Conservation (phyloP, 2,797 vertebrate species). For the Hozukius guyotensis region DNA sequence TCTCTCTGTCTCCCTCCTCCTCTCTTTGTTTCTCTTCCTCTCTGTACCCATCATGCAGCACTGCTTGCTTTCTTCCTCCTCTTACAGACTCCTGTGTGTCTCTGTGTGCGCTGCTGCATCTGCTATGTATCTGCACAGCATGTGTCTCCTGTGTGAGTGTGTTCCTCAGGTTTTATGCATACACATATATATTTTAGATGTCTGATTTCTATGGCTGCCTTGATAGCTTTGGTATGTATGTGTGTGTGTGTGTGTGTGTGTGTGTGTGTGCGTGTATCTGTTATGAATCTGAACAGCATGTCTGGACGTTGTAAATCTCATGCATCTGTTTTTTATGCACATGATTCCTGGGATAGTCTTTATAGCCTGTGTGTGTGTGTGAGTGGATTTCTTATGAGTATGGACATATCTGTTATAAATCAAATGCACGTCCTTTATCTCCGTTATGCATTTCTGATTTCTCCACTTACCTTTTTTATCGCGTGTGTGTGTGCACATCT, state of each 20-base stretch:
- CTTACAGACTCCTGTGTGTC: slow-evolving; percentile 13
- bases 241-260: not conserved
- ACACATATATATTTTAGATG: slow-evolving; percentile 15
- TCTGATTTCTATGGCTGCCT: slow-evolving; percentile 21
- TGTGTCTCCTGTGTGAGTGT: slow-evolving; percentile 33
- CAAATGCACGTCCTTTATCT: not conserved
- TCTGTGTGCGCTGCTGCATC: slow-evolving; percentile 24
- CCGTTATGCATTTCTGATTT: slow-evolving; percentile 26
- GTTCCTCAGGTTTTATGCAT: slow-evolving; percentile 30
- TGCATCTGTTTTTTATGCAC: slow-evolving; percentile 41
- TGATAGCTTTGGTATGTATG: not conserved
- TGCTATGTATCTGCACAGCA: slow-evolving; percentile 48
- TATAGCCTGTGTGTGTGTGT: not conserved
- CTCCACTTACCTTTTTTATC: not conserved
- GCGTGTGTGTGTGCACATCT: not conserved
- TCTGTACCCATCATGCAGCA: slow-evolving; percentile 40
- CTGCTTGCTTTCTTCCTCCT: slow-evolving; percentile 45
- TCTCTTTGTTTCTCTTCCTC: slow-evolving; percentile 46
- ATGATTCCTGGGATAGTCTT: slow-evolving; percentile 12
- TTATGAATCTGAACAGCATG: slow-evolving; percentile 31
- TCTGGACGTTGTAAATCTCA: slow-evolving; percentile 42
- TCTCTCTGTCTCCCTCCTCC: slow-evolving; percentile 37
- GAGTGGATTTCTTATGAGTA: not conserved
- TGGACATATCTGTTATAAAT: slow-evolving; percentile 17
- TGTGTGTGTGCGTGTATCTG: slow-evolving; percentile 20